Evolutionary conservation across 2,888 invertebrate species (phyloP), one percentile per base, ranked within the genome.

Genomic region (Elegia similella): DNA sequence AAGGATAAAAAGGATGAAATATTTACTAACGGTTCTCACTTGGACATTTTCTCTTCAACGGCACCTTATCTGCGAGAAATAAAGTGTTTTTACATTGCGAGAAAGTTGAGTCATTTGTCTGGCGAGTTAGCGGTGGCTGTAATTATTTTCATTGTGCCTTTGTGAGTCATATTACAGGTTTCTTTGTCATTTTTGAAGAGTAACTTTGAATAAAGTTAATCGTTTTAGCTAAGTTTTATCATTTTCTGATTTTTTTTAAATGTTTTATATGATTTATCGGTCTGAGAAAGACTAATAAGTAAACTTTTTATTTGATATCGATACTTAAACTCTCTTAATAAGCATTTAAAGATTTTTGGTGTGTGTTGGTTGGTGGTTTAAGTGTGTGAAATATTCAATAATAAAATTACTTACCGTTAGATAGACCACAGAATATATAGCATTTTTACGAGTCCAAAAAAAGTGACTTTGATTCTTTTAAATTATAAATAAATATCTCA

Each of bases 141-240:
- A 68, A 66, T 68, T 66, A 64, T 68, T 68, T 65, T 62, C 66
- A 64, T 65, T 65, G 65, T 55, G 50, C 48, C 44, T 32, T 47
- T 48, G 42, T 47, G 56, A 53, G 13, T 43, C 8, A 23, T 43
- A 54, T 43, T 54, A 43, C n/a, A n/a, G 42, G 16, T 30, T 54
- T 43, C 43, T 48, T 17, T 17, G 42, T 57, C 15, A 6, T 38
- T 38, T 38, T 42, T 34, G 12, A 38, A 38, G 6, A 3, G n/a
- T 12, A 12, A 6, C 10, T 38, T 12, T 38, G 10, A n/a, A n/a
- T 38, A 12, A n/a, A 38, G 38, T 38, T 2, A 8, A 34, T 2
- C 12, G 7, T 12, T 8, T 1, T 12, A 10, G 2, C 34, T 8
- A 2, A 1, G 8, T 12, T 32, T 7, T 12, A 42, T 7, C 7